Evolutionary conservation across 2,113 vertebrate species (phyloP).

Genomic region (Nansenia antarctica): DNA sequence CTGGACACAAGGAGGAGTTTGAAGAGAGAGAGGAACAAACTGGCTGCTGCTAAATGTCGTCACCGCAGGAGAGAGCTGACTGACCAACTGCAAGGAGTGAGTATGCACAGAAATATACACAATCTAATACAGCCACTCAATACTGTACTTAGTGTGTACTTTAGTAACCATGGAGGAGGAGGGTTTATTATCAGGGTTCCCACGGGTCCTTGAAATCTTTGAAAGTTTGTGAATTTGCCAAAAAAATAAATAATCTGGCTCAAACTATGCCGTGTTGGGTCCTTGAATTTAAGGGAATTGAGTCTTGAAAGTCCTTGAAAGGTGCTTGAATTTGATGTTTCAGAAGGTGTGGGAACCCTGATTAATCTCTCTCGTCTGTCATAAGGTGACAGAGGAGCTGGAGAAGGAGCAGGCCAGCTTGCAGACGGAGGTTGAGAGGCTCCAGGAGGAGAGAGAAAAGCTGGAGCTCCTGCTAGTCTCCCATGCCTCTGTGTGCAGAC

Average conservation of each 20-base stretch:
- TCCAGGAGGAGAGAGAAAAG: slow-evolving; percentile 85
- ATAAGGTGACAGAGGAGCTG: slow-evolving; percentile 82
- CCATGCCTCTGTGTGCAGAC: slow-evolving; percentile 81
- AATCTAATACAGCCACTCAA: neutral
- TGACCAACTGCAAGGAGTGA: slow-evolving; percentile 83
- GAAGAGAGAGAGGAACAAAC: slow-evolving; percentile 84
- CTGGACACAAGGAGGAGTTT: slow-evolving; percentile 74
- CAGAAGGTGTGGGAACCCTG: neutral
- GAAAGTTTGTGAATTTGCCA: too few species aligned
- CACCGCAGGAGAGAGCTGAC: slow-evolving; percentile 85
- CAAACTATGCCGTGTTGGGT: too few species aligned
- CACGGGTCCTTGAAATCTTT: too few species aligned
- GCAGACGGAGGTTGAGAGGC: slow-evolving; percentile 81
- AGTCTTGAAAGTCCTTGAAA: too few species aligned
- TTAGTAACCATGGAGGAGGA: too few species aligned
- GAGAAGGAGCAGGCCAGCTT: slow-evolving; percentile 83
- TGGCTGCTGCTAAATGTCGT: slow-evolving; percentile 86
- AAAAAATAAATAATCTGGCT: too few species aligned
- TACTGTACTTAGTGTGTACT: neutral
- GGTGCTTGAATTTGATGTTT: too few species aligned
- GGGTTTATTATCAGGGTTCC: too few species aligned
- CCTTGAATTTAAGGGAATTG: too few species aligned
- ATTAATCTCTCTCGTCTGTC: slow-evolving; percentile 1
- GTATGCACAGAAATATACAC: slow-evolving; percentile 22
- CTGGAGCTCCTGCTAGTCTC: slow-evolving; percentile 85